Conservation (phyloP, 2,797 vertebrate species). For the Scolopax bukidnonensis region DNA sequence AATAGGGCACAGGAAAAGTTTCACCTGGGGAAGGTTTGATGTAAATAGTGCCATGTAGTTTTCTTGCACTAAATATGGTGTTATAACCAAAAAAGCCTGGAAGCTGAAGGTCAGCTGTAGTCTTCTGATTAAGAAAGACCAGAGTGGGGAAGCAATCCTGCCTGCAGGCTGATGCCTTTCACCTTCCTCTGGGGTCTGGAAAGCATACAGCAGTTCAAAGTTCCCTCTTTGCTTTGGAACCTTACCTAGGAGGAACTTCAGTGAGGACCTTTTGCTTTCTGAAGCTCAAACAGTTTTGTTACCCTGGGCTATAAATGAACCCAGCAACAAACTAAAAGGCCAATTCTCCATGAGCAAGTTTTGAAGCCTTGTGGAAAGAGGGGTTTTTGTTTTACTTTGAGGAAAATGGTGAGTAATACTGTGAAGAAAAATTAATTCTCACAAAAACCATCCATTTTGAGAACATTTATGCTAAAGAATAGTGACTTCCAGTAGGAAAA, state of each 20-base stretch:
- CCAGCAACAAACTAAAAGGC: neutral
- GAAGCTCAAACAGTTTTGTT: neutral
- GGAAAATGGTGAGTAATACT: neutral
- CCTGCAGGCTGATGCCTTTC: neutral
- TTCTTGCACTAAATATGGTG: neutral
- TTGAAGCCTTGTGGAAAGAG: neutral
- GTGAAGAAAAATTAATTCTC: neutral
- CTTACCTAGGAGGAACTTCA: neutral
- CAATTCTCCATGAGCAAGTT: neutral
- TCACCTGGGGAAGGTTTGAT: neutral
- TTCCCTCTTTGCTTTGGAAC: neutral
- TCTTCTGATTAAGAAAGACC: neutral
- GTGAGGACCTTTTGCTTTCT: neutral
- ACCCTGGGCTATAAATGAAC: neutral
- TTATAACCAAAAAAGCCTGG: neutral
- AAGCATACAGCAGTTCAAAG: neutral
- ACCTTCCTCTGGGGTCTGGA: neutral
- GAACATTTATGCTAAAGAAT: neutral
- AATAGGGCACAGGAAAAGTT: neutral
- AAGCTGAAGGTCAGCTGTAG: neutral
- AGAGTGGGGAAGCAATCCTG: neutral
- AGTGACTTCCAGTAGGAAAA: neutral
- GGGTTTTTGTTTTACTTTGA: neutral
- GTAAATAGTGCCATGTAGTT: neutral
- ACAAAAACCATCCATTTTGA: neutral